Base-by-base conservation (phyloP, 2,888 invertebrate species). In the Pristionchus entomophagus region DNA sequence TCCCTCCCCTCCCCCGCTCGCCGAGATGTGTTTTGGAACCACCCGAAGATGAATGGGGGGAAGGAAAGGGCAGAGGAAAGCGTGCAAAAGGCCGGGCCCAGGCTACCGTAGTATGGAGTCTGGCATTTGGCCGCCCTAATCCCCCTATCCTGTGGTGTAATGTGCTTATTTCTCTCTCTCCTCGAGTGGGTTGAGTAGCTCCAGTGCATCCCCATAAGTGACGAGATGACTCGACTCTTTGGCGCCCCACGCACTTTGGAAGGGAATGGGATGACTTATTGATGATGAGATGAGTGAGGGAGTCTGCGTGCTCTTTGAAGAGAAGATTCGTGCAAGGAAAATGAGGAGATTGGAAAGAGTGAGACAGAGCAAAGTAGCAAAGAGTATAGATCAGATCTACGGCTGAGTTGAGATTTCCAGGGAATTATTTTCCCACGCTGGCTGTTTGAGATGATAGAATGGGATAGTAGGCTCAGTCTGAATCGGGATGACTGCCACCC, bases 191-290 rank as follows among this genome's bases (percentile, higher is more conserved):
- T 45, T 26, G 26, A 73, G n/a, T 73, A n/a, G 73, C n/a, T n/a
- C n/a, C 41, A 73, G 38, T 17, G 41, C 73, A 73, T 73, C 73
- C 73, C 73, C 38, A 73, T 73, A 73, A 73, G 73, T 73, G 73
- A 73, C 26, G 73, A 35, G 41, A 69, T 35, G 45, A 26, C 62
- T 32, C n/a, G 45, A n/a, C n/a, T n/a, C n/a, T n/a, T n/a, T n/a
- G n/a, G n/a, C 8, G 12, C 22, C 12, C 41, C 4, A 73, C 41
- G 38, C 73, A 32, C 65, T 65, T 65, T 65, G 12, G 19, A 65
- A 19, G 32, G 29, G 65, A 65, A 65, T 65, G 12, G 19, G 19
- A 19, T 65, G 35, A 65, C 4, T 12, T 65, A 65, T 65, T 65
- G 19, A 65, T n/a, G n/a, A n/a, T 65, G 65, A 65, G 65, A 65